Evolutionary conservation across 2,797 vertebrate genomes (phyloP).

Genomic region (Bryconaethiops microstoma): DNA sequence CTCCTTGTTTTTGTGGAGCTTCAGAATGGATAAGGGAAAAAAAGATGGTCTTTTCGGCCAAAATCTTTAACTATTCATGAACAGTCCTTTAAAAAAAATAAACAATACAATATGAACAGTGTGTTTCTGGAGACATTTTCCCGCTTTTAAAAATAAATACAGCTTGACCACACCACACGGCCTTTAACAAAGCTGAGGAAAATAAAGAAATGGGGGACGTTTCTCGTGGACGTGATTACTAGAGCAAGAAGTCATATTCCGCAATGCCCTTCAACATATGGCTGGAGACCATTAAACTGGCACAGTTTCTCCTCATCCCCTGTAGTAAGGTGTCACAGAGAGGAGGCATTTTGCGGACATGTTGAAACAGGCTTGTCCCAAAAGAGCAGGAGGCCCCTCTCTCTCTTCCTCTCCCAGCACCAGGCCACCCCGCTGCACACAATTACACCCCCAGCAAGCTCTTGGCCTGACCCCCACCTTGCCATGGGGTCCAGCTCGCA

Average conservation of each 20-base stretch:
- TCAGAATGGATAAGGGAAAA: background rate
- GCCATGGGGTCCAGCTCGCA: conserved; percentile 55
- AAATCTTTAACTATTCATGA: conserved; percentile 19
- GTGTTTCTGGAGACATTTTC: background rate
- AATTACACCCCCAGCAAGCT: conserved; percentile 62
- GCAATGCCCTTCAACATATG: conserved; percentile 49
- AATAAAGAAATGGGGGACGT: conserved; percentile 20
- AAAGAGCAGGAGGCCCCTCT: conserved; percentile 51
- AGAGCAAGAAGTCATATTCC: conserved; percentile 29
- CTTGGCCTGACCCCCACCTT: conserved; percentile 54
- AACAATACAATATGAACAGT: background rate
- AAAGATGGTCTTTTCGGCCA: background rate
- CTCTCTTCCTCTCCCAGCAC: conserved; percentile 40
- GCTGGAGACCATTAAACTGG: conserved; percentile 53
- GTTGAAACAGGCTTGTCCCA: conserved; percentile 58
- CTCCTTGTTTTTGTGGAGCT: background rate
- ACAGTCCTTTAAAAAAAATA: background rate
- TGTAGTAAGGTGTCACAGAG: conserved; percentile 51
- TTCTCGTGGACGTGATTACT: conserved; percentile 38
- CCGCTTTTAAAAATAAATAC: background rate
- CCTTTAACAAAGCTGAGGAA: background rate
- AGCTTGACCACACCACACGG: background rate
- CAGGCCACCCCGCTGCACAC: conserved; percentile 62
- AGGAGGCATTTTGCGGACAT: conserved; percentile 48
- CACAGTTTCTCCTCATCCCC: conserved; percentile 46